These are phyloP conservation scores for Spisula subtruncata DNA, from an alignment of 2,888 invertebrate genomes.

Conservation along the genomic window DNA sequence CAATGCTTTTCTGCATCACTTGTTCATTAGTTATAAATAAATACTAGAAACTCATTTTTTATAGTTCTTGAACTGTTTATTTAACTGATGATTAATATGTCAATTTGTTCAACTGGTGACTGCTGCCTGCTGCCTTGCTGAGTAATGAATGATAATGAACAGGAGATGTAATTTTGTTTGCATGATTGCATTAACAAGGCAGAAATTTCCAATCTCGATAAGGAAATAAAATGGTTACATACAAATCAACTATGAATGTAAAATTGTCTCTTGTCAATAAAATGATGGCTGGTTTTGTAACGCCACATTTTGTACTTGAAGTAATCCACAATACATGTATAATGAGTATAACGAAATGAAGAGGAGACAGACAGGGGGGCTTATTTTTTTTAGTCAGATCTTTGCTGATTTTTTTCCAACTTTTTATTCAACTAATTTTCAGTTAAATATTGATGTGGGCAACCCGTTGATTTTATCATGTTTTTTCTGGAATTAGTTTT, in stretches of 20 bases:
- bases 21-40: too few relatives aligned
- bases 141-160: constrained; percentile 1
- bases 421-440: too few relatives aligned
- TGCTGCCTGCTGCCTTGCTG: not conserved
- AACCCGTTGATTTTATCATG: too few relatives aligned
- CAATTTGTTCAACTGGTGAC: constrained; percentile 16
- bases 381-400: too few relatives aligned
- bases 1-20: too few relatives aligned
- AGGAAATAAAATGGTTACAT: not conserved
- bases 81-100: not conserved
- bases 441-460: too few relatives aligned
- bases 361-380: too few relatives aligned
- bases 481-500: too few relatives aligned
- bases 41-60: too few relatives aligned
- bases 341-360: too few relatives aligned
- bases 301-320: not conserved
- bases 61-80: not conserved
- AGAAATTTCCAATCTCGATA: constrained; percentile 6
- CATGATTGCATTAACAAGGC: not conserved
- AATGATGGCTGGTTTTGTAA: not conserved
- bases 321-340: not conserved
- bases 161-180: not conserved
- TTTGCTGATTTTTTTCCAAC: too few relatives aligned
- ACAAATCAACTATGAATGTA: not conserved
- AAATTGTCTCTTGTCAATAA: not conserved